A percentile compares a stretch with the other conserved stretches of the same genome.
Conservation (phyloP, 2,113 vertebrate genomes). For the Hippocampus guttulatus region DNA sequence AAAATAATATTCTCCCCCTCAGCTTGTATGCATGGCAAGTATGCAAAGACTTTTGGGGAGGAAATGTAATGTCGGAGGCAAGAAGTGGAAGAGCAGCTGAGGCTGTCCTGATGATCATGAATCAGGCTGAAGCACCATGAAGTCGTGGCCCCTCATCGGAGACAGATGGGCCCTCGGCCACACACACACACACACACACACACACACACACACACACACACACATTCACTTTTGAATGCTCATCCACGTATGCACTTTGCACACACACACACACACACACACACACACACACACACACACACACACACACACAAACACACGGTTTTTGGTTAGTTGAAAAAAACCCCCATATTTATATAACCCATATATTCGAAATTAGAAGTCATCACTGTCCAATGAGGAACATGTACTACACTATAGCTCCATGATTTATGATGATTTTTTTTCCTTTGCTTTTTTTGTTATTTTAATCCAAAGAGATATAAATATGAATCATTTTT, state of each 20-base stretch:
- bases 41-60: slow-evolving; percentile 25
- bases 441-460: too few relatives aligned
- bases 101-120: slow-evolving; percentile 58
- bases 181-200: slow-evolving; percentile 18
- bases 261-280: too few relatives aligned
- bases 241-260: too few relatives aligned
- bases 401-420: too few relatives aligned
- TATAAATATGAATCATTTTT: too few relatives aligned
- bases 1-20: slow-evolving; percentile 15
- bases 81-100: slow-evolving; percentile 67
- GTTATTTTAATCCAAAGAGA: too few relatives aligned
- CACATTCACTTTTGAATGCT: too few relatives aligned
- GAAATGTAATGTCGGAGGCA: slow-evolving; percentile 52
- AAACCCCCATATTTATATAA: background rate
- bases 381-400: background rate
- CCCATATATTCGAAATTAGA: too few relatives aligned
- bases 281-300: too few relatives aligned
- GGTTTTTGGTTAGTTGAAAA: background rate
- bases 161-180: slow-evolving; percentile 65
- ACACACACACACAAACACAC: too few relatives aligned
- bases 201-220: slow-evolving; percentile 22
- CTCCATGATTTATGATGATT: too few relatives aligned
- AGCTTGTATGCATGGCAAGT: slow-evolving; percentile 35
- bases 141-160: slow-evolving; percentile 58
- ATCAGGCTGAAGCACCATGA: slow-evolving; percentile 69